Percentiles rank a stretch among this genome's conserved stretches.
phyloP scores from a whole-genome alignment of 2,797 vertebrate species.

The Sphaeramia orbicularis region DNA sequence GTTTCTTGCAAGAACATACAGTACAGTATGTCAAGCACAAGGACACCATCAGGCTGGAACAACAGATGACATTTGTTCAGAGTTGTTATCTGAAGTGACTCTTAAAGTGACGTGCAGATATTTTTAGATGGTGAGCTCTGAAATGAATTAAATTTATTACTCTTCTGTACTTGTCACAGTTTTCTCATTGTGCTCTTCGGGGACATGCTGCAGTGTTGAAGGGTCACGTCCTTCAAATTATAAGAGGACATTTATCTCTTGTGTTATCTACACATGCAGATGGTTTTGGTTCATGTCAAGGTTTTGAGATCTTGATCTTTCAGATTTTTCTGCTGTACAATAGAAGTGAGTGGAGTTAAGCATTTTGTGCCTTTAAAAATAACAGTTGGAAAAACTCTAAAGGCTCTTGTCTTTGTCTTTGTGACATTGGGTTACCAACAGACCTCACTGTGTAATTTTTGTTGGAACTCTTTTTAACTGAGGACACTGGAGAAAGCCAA shows the following conservation, averaged over 20 bases:
- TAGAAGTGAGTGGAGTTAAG: neutral
- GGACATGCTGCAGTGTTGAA: neutral
- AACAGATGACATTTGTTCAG: conserved; percentile 3
- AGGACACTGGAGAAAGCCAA: neutral
- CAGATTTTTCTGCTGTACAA: neutral
- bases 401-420: conserved; percentile 4
- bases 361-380: neutral
- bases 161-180: neutral
- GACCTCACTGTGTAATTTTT: neutral
- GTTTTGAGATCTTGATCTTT: neutral
- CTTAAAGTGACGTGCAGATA: conserved; percentile 1
- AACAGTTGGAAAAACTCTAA: neutral
- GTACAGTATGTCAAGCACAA: neutral
- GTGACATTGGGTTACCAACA: neutral
- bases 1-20: neutral
- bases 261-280: neutral
- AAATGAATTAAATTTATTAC: neutral
- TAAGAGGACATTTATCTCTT: neutral
- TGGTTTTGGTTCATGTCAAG: neutral
- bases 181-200: neutral
- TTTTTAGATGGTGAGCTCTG: conserved; percentile 16
- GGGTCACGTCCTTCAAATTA: neutral
- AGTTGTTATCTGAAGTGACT: conserved; percentile 3
- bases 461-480: neutral
- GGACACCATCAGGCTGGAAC: neutral